Conservation (phyloP, 2,113 vertebrate species). For the Climacteris rufus region DNA sequence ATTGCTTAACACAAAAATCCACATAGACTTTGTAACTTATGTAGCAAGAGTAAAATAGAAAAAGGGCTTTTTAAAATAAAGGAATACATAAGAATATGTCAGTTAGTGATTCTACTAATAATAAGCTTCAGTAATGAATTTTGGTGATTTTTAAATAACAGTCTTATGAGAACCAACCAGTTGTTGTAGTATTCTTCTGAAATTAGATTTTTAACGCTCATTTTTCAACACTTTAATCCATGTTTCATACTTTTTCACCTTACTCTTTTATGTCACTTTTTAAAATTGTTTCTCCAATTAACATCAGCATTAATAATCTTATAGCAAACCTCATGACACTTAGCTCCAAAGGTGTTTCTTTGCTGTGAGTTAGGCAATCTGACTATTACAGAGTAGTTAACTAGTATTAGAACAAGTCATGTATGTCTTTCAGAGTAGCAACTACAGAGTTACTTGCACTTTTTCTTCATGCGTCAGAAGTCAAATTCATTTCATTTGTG, state of each 20-base stretch:
- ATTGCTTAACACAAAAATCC: not conserved
- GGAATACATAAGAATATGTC: not conserved
- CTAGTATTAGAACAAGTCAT: not conserved
- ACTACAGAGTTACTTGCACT: not conserved
- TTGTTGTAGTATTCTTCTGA: not conserved
- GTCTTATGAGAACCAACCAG: not conserved
- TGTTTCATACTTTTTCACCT: not conserved
- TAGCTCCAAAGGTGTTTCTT: not conserved
- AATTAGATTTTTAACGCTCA: not conserved
- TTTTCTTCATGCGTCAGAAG: not conserved
- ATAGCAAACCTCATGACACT: not conserved
- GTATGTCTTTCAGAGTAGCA: not conserved
- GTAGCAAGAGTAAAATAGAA: not conserved
- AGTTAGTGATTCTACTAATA: not conserved
- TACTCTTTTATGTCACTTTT: not conserved
- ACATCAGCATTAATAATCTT: not conserved
- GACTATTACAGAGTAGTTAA: not conserved
- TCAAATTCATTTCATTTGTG: not conserved
- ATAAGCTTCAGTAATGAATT: not conserved
- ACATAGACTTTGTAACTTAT: not conserved
- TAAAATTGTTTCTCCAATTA: not conserved
- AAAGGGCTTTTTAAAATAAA: not conserved
- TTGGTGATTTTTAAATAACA: not conserved
- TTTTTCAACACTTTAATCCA: not conserved
- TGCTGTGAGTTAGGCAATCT: not conserved